Evolutionary conservation across 1,140 invertebrate species (phyloP).

Genomic region (Zaprionus tsacasi): DNA sequence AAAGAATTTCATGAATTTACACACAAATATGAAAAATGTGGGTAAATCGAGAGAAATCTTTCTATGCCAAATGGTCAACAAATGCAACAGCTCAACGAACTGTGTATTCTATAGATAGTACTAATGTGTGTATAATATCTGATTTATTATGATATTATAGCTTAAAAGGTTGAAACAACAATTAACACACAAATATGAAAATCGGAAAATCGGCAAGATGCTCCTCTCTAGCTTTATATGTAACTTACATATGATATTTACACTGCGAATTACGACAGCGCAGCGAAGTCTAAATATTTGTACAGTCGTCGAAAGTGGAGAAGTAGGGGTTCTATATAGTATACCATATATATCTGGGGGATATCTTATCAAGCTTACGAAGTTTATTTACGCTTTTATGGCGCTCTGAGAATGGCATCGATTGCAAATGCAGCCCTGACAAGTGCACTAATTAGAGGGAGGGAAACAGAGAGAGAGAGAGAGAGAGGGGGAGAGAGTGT

Average conservation of each 20-base stretch:
- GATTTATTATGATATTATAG: conserved; percentile 16
- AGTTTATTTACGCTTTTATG: conserved; percentile 12
- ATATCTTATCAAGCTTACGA: conserved; percentile 22
- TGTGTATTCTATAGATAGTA: background rate
- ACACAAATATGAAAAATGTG: conserved; percentile 32
- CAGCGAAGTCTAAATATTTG: conserved; percentile 18
- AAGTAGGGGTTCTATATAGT: background rate
- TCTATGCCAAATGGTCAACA: conserved; percentile 26
- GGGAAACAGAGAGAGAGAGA: too few relatives aligned
- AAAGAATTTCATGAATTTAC: conserved; percentile 34
- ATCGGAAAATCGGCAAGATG: background rate
- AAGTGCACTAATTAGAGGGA: conserved; percentile 25
- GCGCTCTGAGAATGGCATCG: conserved; percentile 11
- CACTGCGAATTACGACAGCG: conserved; percentile 15
- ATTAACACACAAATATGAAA: conserved; percentile 32
- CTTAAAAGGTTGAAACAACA: conserved; percentile 17
- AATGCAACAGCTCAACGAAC: conserved; percentile 28
- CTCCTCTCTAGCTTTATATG: background rate
- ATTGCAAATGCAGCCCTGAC: conserved; percentile 28
- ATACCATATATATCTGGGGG: background rate
- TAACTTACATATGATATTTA: conserved; percentile 17
- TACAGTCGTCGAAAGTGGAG: conserved; percentile 25
- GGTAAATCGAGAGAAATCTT: background rate
- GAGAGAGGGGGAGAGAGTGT: background rate
- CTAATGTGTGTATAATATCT: conserved; percentile 7